Evolutionary conservation across 2,888 invertebrate genomes (phyloP), one percentile per base, ranked within the genome.

Genomic region (Eurytoma adleriae): DNA sequence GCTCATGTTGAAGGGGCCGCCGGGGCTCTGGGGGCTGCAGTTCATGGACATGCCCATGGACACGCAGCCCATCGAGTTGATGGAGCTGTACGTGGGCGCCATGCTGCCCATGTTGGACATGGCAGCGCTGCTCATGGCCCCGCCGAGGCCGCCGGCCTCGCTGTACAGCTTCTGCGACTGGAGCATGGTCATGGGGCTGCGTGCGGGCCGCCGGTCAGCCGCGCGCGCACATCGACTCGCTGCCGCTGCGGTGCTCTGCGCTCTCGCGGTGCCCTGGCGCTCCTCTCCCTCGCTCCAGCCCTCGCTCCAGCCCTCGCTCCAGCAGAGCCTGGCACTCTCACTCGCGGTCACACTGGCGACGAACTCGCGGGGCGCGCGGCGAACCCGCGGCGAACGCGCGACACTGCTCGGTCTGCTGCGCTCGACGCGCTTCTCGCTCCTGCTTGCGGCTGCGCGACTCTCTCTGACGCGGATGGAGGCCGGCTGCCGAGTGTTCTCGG

Each of bases 31-130:
- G 0, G 90, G 90, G 74, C 89, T 89, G 83, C 90, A 90, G 78
- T 87, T 89, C 90, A 90, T 90, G 30, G 90, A 87, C 90, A 90
- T 90, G 69, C 94, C 95, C 90, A 93, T 93, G 3, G 94, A 91
- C 91, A 96, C 94, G 91, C 94, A 94, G 85, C 95, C 95, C 73
- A 81, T 95, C 70, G 95, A 93, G 91, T 96, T 96, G 92, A 96
- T 96, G 83, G 93, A 93, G 82, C 89, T 89, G 91, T 96, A 96
- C 67, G 95, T 94, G 82, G 96, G 94, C 87, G 96, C 95, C 92
- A 96, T 94, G 87, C 87, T 89, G 82, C 90, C 88, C 89, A 90
- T 90, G 83, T 88, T 89, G 78, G 90, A 88, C 90, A 89, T 89
- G 80, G 88, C 87, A 76, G 87, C 88, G 85, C 88, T 88, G 78